phyloP scores from a whole-genome alignment of 2,113 vertebrate genomes.

The Cheirogaleus medius region DNA sequence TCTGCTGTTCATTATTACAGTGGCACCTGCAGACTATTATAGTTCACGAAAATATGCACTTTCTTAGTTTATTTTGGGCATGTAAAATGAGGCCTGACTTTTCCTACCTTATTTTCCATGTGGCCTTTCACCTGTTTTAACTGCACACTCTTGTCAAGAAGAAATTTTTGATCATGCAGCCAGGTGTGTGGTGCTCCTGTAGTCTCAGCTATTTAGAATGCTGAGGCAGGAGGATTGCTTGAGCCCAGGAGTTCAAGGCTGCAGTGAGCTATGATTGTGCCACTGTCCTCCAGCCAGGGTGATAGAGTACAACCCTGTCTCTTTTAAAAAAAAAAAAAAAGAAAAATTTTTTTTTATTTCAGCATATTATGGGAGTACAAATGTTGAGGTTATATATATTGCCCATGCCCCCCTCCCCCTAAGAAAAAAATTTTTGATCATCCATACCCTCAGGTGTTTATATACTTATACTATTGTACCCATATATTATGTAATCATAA shows the following conservation, averaged over 20 bases:
- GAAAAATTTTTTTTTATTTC: too few relatives aligned
- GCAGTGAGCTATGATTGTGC: too few relatives aligned
- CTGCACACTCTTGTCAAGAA: neutral
- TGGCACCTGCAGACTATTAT: neutral
- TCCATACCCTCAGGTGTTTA: neutral
- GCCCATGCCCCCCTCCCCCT: too few relatives aligned
- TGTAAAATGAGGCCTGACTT: constrained; percentile 1
- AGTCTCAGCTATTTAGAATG: too few relatives aligned
- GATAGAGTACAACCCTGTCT: too few relatives aligned
- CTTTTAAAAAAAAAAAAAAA: neutral
- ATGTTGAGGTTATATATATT: too few relatives aligned
- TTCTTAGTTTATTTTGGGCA: neutral
- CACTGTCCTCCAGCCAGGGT: too few relatives aligned
- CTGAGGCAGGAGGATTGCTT: too few relatives aligned
- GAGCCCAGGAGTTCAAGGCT: too few relatives aligned
- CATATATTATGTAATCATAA: constrained; percentile 22
- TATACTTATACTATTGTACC: neutral
- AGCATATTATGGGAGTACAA: too few relatives aligned
- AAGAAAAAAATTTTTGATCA: neutral
- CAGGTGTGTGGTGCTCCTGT: too few relatives aligned
- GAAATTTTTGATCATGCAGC: neutral
- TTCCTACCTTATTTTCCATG: neutral
- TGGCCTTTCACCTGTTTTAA: constrained; percentile 38
- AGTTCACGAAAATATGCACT: neutral
- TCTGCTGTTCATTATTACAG: neutral